Base-by-base conservation (phyloP, 2,888 invertebrate species). In the Tenthredo livida region DNA sequence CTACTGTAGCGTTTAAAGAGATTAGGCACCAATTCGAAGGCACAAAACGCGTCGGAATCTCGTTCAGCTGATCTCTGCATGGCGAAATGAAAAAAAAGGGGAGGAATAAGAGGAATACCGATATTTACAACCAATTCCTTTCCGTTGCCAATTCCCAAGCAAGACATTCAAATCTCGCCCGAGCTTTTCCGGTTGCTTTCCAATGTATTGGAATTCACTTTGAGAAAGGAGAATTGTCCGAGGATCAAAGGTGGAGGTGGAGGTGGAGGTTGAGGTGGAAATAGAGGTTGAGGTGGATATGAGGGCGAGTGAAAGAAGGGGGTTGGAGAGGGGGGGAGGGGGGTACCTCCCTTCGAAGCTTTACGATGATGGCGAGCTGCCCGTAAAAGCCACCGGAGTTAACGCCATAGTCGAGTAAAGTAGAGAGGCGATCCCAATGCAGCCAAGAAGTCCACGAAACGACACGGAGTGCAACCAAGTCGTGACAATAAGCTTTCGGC, bases 121-220 rank as follows among this genome's bases (percentile, higher is more conserved):
- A 83, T 83, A 83, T 70, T 65, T 70, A 83, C 80, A 80, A 80
- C 67, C 83, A 83, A 67, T 70, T 83, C 47, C 65, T 83, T 83
- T 70, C 83, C 83, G 70, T 83, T 70, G 83, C 67, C 83, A 83
- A 83, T 90, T 90, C 87, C 88, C 84, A 47, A 86, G 88, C 90
- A 88, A 88, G 89, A 90, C 89, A 90, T 91, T 90, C 88, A 88
- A 91, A 90, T 90, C 88, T 88, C 88, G 87, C 87, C 86, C 85
- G 77, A 50, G 72, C 83, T 88, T 88, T 90, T 91, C 90, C 88
- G 87, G 90, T 88, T 87, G 87, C 89, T 88, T 89, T 87, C 87
- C 86, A 86, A 91, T 90, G 89, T 90, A 90, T 90, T 89, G 90
- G 90, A 90, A 91, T 90, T 89, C 88, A 90, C 88, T 90, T 90